Conservation (phyloP, 1,140 invertebrate genomes). For the Steinernema feltiae region DNA sequence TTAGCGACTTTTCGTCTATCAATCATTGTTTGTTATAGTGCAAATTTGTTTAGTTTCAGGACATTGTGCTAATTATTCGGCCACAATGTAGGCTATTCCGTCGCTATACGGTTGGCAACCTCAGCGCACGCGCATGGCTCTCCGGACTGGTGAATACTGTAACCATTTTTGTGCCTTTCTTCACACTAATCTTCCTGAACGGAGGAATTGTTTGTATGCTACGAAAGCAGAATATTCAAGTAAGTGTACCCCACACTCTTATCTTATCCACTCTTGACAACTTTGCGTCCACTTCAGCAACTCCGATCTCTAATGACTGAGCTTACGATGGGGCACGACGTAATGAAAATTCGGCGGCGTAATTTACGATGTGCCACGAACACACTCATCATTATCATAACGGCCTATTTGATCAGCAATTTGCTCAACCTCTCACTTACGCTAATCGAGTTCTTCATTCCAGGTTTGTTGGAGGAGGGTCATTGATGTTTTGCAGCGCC, state of each 20-base stretch:
- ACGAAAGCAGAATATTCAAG: slow-evolving; percentile 52
- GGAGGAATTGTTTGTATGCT: slow-evolving; percentile 55
- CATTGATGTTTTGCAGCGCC: no score
- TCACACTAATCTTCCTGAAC: slow-evolving; percentile 54
- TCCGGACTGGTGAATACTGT: slow-evolving; percentile 43
- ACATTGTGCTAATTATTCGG: slow-evolving; percentile 23
- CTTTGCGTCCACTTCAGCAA: slow-evolving; percentile 27
- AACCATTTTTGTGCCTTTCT: slow-evolving; percentile 49
- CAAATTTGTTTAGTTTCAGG: slow-evolving; percentile 25
- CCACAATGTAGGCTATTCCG: slow-evolving; percentile 21
- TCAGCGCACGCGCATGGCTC: slow-evolving; percentile 8
- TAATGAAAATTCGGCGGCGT: slow-evolving; percentile 47
- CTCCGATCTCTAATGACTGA: slow-evolving; percentile 52
- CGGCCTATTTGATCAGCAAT: slow-evolving; percentile 52
- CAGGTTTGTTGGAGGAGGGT: slow-evolving; percentile 37
- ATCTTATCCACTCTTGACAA: background rate
- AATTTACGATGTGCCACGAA: slow-evolving; percentile 49
- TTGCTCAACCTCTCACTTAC: slow-evolving; percentile 48
- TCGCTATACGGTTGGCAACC: slow-evolving; percentile 17
- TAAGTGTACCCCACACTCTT: slow-evolving; percentile 4
- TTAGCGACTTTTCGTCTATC: no score
- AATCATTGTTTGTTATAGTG: background rate
- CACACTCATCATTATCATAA: slow-evolving; percentile 53
- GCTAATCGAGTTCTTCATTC: slow-evolving; percentile 46
- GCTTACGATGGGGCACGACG: slow-evolving; percentile 50